Base-by-base conservation (phyloP, 2,797 vertebrate genomes). In the Sibirionetta formosa region DNA sequence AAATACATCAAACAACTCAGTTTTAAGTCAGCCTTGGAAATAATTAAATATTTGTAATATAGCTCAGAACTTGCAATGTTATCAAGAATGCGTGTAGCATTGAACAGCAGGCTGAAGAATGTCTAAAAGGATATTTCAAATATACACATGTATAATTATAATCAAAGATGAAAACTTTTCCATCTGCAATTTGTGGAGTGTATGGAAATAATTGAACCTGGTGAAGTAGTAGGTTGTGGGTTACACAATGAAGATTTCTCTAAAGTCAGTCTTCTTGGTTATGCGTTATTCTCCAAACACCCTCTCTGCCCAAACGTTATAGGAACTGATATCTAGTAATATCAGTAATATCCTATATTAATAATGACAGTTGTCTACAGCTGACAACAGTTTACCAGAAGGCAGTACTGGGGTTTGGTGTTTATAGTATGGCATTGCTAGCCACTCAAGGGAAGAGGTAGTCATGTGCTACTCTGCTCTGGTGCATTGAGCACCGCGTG, bases 31-130 rank as follows among this genome's bases (percentile, higher is more conserved):
- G 24, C 40, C 40, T 44, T 31, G 7, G 14, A 17, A 23, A 31
- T 61, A 27, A 12, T 24, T 17, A 68, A 44, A 5, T 33, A 3
- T 36, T 24, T 65, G 42, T 17, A 64, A 31, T 9, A 1, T 54
- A 27, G 9, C 5, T 79, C 0, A 0, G 58, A 76, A 72, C n/a
- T 36, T 33, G 63, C 12, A 26, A 26, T 60, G 29, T 79, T 11
- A 68, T 40, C 7, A 35, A 44, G 66, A 27, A 20, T 29, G 38
- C 15, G 36, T 17, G 48, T 70, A 36, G 16, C 56, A 20, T 6
- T 23, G 17, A 80, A 35, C 16, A 54, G n/a, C 42, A 60, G 56
- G 33, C 1, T 3, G 64, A 54, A 50, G 4, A 29, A 24, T 57
- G 4, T 68, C 82, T 66, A 38, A 27, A 72, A 17, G 10, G 15